A percentile compares a stretch with the other conserved stretches of the same genome.
These are phyloP conservation scores for Miniopterus natalensis DNA, from an alignment of 2,113 vertebrate genomes.

Conservation along the genomic window DNA sequence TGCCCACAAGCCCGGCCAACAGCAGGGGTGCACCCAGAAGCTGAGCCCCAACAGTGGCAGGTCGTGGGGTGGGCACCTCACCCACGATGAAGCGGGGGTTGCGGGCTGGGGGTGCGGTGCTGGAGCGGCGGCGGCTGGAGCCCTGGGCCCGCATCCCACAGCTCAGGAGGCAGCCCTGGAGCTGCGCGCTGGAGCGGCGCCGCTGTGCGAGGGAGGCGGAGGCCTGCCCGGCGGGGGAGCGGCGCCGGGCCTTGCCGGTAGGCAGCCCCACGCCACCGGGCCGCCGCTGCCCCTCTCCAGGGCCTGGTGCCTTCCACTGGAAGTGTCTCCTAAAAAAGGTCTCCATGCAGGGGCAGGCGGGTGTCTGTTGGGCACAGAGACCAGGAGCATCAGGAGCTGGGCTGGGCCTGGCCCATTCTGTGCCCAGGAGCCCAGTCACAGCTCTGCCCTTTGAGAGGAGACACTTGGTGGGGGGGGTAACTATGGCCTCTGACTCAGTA, in stretches of 20 bases:
- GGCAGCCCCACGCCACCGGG: constrained; percentile 85
- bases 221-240: constrained; percentile 91
- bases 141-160: constrained; percentile 44
- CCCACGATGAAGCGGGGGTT: constrained; percentile 92
- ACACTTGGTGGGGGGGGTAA: not conserved
- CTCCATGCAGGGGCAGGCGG: constrained; percentile 88
- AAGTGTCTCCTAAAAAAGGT: constrained; percentile 94
- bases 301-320: constrained; percentile 79
- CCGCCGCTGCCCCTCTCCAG: constrained; percentile 58
- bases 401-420: not conserved
- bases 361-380: constrained; percentile 91
- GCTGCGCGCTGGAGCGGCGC: constrained; percentile 86
- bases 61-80: constrained; percentile 44
- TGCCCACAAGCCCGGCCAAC: constrained; percentile 89
- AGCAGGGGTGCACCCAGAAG: constrained; percentile 89
- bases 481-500: not conserved
- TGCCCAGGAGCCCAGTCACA: not conserved
- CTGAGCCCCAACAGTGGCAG: constrained; percentile 84
- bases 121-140: constrained; percentile 90
- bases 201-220: constrained; percentile 88
- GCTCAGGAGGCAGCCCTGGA: constrained; percentile 80
- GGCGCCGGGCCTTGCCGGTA: constrained; percentile 92
- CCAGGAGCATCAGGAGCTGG: constrained; percentile 66
- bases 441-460: not conserved
- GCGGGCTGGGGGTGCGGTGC: constrained; percentile 91